phyloP scores from a whole-genome alignment of 2,888 invertebrate genomes.

The Coleophora flavipennella region DNA sequence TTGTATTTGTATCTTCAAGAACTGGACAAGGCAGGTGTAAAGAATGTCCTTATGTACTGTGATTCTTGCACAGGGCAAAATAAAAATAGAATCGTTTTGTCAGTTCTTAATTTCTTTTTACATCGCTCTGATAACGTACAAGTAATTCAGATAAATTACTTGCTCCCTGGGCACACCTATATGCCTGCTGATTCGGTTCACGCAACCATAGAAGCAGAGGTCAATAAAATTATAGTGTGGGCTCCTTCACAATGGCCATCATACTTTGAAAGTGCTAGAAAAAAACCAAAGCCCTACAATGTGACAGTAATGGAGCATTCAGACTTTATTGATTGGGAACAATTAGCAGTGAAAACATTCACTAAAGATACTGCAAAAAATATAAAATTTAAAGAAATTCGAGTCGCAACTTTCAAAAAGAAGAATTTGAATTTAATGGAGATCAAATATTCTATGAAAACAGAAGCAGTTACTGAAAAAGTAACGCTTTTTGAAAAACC shows the following conservation, averaged over 20 bases:
- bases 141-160: conserved; percentile 23
- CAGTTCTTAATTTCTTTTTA: too few species aligned
- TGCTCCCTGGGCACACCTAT: conserved; percentile 26
- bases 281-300: conserved; percentile 10
- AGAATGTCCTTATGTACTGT: conserved; percentile 13
- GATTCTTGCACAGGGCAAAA: conserved; percentile 17
- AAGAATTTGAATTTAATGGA: conserved; percentile 9
- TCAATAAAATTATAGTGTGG: too few species aligned
- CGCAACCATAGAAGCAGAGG: too few species aligned
- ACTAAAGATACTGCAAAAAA: conserved; percentile 11
- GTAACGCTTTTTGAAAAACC: too few species aligned
- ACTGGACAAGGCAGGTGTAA: conserved; percentile 15
- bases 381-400: too few species aligned
- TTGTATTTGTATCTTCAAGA: conserved; percentile 13
- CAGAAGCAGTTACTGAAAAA: too few species aligned
- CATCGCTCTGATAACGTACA: too few species aligned
- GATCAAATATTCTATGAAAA: too few species aligned
- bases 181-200: conserved; percentile 12
- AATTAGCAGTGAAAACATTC: conserved; percentile 3
- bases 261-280: conserved; percentile 5
- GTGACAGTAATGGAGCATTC: too few species aligned
- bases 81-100: conserved; percentile 15
- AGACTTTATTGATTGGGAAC: conserved; percentile 9
- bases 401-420: too few species aligned
- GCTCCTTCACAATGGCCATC: conserved; percentile 11